phyloP scores from a whole-genome alignment of 2,797 vertebrate species.

The Apogon talboti region DNA sequence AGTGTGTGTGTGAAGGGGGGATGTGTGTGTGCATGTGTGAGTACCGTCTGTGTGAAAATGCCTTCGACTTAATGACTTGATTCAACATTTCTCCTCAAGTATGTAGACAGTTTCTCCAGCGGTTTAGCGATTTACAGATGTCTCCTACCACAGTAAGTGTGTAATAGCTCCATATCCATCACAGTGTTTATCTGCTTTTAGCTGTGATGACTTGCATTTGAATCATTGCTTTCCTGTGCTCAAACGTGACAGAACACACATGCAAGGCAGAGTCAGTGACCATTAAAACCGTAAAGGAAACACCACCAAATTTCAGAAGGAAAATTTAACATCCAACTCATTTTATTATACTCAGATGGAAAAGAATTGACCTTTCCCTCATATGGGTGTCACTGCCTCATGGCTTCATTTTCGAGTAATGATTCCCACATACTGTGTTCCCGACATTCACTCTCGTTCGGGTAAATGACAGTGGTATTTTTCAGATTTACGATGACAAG shows the following conservation, averaged over 20 bases:
- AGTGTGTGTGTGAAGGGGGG: slow-evolving; percentile 3
- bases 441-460: neutral
- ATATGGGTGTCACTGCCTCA: too few relatives aligned
- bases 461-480: neutral
- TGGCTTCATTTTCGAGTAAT: neutral
- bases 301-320: too few relatives aligned
- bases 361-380: too few relatives aligned
- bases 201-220: neutral
- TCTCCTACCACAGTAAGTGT: neutral
- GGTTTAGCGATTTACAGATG: neutral
- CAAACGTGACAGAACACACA: too few relatives aligned
- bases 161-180: neutral
- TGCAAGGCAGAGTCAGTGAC: too few relatives aligned
- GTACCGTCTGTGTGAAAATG: neutral
- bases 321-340: too few relatives aligned
- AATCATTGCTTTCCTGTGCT: too few relatives aligned
- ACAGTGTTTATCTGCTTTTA: neutral
- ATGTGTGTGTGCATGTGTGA: slow-evolving; percentile 6
- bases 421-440: neutral
- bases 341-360: too few relatives aligned
- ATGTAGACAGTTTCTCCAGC: neutral
- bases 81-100: neutral
- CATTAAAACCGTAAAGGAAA: too few relatives aligned
- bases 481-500: neutral
- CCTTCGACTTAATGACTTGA: neutral